These are phyloP conservation scores for Pedionomus torquatus DNA, from an alignment of 2,113 vertebrate species.

Conservation along the genomic window DNA sequence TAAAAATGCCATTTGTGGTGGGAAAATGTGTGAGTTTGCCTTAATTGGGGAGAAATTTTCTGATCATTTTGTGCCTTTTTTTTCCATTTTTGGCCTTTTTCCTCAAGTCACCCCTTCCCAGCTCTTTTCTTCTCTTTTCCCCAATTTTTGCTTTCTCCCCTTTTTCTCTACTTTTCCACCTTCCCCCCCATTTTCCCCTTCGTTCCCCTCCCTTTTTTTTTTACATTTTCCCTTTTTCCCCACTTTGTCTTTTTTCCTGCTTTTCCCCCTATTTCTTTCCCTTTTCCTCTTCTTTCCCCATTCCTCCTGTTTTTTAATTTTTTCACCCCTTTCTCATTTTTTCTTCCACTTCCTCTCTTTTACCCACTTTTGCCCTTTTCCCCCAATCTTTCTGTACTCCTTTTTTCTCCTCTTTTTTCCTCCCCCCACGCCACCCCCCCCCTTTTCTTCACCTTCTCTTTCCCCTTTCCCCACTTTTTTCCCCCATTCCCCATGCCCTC, in stretches of 20 bases:
- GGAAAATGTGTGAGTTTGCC: neutral
- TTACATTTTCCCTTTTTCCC: neutral
- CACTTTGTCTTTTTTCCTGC: neutral
- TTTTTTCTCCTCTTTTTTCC: too few relatives aligned
- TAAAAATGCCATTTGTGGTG: fast-evolving
- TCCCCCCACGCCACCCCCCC: too few relatives aligned
- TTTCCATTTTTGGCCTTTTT: neutral
- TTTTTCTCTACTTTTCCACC: neutral
- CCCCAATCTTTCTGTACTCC: neutral
- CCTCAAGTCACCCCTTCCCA: neutral
- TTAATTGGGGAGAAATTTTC: neutral
- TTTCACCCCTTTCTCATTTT: neutral
- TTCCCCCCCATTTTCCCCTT: neutral
- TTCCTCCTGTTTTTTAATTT: neutral
- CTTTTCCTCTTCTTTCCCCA: neutral
- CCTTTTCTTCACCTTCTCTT: too few relatives aligned
- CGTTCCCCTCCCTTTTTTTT: neutral
- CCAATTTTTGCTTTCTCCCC: neutral
- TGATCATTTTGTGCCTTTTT: neutral
- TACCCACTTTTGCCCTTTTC: neutral
- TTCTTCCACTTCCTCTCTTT: neutral
- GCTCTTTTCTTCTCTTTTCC: neutral
- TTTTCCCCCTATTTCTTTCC: neutral
- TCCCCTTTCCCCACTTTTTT: fast-evolving
- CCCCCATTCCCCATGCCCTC: neutral